Percentiles rank a stretch among this genome's conserved stretches.
phyloP scores from a whole-genome alignment of 2,888 invertebrate genomes.

The Drosophila neonasuta region DNA sequence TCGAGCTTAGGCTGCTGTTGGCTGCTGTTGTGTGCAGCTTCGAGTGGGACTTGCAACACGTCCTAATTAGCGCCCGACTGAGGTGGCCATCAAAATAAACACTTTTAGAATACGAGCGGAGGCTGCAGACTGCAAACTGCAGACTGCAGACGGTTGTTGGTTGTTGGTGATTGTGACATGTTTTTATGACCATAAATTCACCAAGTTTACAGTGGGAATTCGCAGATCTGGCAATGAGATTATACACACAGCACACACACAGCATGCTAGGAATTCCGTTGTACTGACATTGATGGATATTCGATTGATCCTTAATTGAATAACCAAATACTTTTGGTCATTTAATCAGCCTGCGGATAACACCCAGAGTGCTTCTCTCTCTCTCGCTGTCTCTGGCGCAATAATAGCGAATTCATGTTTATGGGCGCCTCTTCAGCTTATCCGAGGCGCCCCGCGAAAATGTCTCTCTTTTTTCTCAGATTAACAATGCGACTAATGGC shows the following conservation, averaged over 20 bases:
- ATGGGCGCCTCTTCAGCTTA: conserved; percentile 54
- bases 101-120: conserved; percentile 73
- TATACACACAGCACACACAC: not conserved
- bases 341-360: conserved; percentile 54
- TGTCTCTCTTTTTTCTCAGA: conserved; percentile 31
- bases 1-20: not conserved
- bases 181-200: conserved; percentile 66
- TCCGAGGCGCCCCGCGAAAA: conserved; percentile 43
- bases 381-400: conserved; percentile 27
- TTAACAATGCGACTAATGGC: conserved; percentile 70
- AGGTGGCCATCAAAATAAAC: conserved; percentile 78
- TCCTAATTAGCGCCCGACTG: conserved; percentile 72
- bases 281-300: conserved; percentile 47
- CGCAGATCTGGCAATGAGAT: conserved; percentile 46
- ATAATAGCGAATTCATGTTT: conserved; percentile 77
- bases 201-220: conserved; percentile 70
- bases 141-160: conserved; percentile 4
- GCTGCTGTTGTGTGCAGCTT: not conserved
- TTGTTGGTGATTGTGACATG: conserved; percentile 55
- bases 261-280: conserved; percentile 13
- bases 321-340: conserved; percentile 46
- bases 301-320: conserved; percentile 55
- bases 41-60: conserved; percentile 44
- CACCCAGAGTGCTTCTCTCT: conserved; percentile 40
- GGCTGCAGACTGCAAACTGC: conserved; percentile 19